phyloP scores from a whole-genome alignment of 2,113 vertebrate species.

The Onychostoma macrolepis region DNA sequence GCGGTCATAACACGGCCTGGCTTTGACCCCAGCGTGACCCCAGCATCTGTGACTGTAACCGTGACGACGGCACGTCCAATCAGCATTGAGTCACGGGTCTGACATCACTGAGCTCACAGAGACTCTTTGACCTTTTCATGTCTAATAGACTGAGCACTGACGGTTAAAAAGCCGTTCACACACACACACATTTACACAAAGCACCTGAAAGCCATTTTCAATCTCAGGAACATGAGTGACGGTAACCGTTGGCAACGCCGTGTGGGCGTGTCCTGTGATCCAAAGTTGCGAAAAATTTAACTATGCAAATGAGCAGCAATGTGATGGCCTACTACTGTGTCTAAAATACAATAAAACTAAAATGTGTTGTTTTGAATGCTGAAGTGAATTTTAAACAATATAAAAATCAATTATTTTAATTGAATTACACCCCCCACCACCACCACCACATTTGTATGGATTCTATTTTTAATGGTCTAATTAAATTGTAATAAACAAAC shows the following conservation, averaged over 20 bases:
- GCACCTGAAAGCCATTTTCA: background rate
- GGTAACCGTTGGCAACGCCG: background rate
- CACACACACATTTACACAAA: background rate
- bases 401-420: background rate
- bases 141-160: background rate
- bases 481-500: too few species aligned
- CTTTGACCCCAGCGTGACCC: slow-evolving; percentile 4
- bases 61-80: slow-evolving; percentile 25
- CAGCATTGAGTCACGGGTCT: background rate
- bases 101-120: slow-evolving; percentile 5
- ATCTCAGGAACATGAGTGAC: background rate
- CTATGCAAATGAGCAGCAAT: background rate
- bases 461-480: too few species aligned
- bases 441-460: too few species aligned
- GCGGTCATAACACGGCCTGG: background rate
- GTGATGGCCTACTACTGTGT: background rate
- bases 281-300: background rate
- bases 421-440: too few species aligned
- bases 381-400: background rate
- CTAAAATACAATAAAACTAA: background rate
- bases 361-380: background rate
- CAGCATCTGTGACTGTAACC: background rate
- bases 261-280: background rate
- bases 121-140: slow-evolving; percentile 18
- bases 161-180: too few species aligned